Conservation (phyloP, 2,888 invertebrate species). For the Acrocera orbiculus region DNA sequence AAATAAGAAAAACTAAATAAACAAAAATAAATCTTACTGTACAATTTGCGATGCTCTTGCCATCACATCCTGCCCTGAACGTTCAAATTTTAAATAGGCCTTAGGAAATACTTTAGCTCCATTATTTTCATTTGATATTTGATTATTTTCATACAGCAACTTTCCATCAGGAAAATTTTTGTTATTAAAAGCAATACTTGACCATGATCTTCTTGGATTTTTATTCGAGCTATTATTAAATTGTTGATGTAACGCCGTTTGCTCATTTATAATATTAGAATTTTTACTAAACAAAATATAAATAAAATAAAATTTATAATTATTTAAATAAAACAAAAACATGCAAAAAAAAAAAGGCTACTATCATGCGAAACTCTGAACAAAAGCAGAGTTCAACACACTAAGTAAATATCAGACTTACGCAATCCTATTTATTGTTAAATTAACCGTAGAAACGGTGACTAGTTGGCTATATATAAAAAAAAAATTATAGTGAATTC, state of each 20-base stretch:
- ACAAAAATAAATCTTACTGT: slow-evolving; percentile 47
- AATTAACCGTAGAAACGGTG: slow-evolving; percentile 83
- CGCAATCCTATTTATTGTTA: slow-evolving; percentile 83
- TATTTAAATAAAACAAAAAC: slow-evolving; percentile 8
- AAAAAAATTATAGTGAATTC: slow-evolving; percentile 2
- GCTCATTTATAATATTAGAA: slow-evolving; percentile 14
- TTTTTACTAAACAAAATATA: slow-evolving; percentile 15
- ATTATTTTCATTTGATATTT: slow-evolving; percentile 18
- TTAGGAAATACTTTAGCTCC: slow-evolving; percentile 14
- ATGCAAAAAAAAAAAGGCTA: slow-evolving; percentile 7
- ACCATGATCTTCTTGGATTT: slow-evolving; percentile 18
- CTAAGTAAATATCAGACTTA: slow-evolving; percentile 40
- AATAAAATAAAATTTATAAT: slow-evolving; percentile 11
- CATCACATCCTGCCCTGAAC: slow-evolving; percentile 47
- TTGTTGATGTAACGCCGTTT: slow-evolving; percentile 11
- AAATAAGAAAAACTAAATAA: not conserved
- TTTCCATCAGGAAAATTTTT: slow-evolving; percentile 20
- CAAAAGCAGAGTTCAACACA: slow-evolving; percentile 9
- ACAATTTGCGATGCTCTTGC: slow-evolving; percentile 75
- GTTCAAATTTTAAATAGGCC: slow-evolving; percentile 17
- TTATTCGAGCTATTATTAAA: slow-evolving; percentile 10
- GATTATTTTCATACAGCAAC: slow-evolving; percentile 17
- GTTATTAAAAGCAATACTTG: slow-evolving; percentile 19
- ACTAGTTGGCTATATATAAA: slow-evolving; percentile 60
- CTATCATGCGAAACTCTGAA: slow-evolving; percentile 7